These are phyloP conservation scores for Acanthurus leucopareius DNA, from an alignment of 2,797 vertebrate species.

Conservation along the genomic window DNA sequence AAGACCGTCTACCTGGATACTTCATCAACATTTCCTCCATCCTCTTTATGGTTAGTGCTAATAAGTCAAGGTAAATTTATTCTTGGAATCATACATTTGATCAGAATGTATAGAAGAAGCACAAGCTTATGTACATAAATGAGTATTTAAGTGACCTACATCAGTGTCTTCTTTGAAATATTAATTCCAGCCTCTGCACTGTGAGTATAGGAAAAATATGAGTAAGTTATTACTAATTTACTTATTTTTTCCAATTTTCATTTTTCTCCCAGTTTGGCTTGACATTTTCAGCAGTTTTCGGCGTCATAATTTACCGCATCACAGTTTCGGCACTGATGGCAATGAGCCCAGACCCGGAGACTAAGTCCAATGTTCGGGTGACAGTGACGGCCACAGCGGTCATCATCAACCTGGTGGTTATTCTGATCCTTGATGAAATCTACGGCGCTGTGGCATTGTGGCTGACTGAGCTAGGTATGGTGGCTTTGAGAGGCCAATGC, in stretches of 20 bases:
- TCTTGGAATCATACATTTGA: background rate
- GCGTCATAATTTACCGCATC: conserved; percentile 95
- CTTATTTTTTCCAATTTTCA: conserved; percentile 12
- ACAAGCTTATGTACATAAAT: conserved; percentile 19
- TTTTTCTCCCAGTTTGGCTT: conserved; percentile 88
- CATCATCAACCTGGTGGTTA: conserved; percentile 96
- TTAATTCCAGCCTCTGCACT: conserved; percentile 17
- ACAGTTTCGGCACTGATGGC: conserved; percentile 92
- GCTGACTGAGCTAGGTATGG: conserved; percentile 96
- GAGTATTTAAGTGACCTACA: conserved; percentile 29
- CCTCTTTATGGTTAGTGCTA: conserved; percentile 92
- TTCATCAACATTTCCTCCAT: conserved; percentile 93
- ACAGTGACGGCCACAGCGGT: conserved; percentile 95
- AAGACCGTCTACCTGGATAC: conserved; percentile 94
- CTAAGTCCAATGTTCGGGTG: conserved; percentile 91
- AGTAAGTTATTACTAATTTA: conserved; percentile 13
- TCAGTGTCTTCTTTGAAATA: conserved; percentile 39
- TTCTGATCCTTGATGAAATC: conserved; percentile 97
- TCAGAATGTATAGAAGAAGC: conserved; percentile 12
- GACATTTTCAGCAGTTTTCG: conserved; percentile 95
- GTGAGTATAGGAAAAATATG: conserved; percentile 17
- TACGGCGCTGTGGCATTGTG: conserved; percentile 94
- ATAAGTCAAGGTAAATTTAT: background rate
- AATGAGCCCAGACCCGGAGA: conserved; percentile 90
- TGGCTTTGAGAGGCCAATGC: background rate